Evolutionary conservation across 2,113 vertebrate genomes (phyloP), one percentile per base, ranked within the genome.

Genomic region (Asarcornis scutulata): DNA sequence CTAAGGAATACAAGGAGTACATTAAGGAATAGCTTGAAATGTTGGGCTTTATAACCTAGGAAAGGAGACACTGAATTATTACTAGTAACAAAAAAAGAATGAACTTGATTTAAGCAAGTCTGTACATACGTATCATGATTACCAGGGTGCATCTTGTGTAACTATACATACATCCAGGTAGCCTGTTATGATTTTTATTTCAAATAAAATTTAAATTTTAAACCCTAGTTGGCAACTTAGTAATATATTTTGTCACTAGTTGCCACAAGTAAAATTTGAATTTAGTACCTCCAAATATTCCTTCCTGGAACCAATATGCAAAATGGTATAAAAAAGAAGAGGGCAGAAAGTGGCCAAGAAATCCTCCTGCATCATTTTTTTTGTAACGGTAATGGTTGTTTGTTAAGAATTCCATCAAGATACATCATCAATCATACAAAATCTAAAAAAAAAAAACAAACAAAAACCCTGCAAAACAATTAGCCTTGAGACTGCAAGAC

Each of bases 71-170:
- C n/a, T 40, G 11, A 44, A n/a, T 52, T 38, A 89, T 14, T 9
- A 34, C 68, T 58, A 22, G n/a, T 44, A 76, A 53, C 32, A 69
- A 36, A 56, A 46, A 46, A 68, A 55, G 29, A 3, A 77, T 31
- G 31, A 44, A 21, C 15, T 32, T 6, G 27, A n/a, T 2, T 17
- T 36, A 60, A 62, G 26, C n/a, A 48, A 55, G 11, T 36, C 73
- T 44, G n/a, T 9, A 8, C 1, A 0, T 5, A n/a, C 10, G 6
- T 36, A 44, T 58, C 31, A 13, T 31, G 10, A 2, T 22, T 16
- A 17, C 8, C 36, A 23, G 40, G 20, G 38, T 16, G 21, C 29
- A 17, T 46, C 31, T 73, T 62, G 10, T 0, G 0, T 42, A 83
- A 83, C 26, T 29, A 7, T n/a, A 13, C 22, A 4, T 42, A 16